Base-by-base conservation (phyloP, 1,140 invertebrate genomes). In the Bilobella aurantiaca region DNA sequence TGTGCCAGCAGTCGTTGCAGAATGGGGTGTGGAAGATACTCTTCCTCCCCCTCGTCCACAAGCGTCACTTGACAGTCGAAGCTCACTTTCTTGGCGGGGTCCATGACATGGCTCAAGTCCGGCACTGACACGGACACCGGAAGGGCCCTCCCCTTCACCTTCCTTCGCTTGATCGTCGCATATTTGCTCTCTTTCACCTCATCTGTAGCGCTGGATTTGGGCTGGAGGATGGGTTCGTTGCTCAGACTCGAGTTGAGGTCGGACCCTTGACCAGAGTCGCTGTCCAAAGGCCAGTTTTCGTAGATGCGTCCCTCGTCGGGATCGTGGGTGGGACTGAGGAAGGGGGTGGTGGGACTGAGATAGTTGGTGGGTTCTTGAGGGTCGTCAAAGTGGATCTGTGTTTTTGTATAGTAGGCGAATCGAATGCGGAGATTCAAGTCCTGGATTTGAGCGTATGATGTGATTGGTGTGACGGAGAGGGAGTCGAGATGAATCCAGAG, bases 1-100 rank as follows among this genome's bases (percentile, higher is more conserved):
- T 67, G 69, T 21, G 66, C 59, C 18, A 72, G 59, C 18, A 72
- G 63, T 12, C 56, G 59, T 37, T 67, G 65, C 8, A 72, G 63
- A n/a, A 72, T 72, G 2, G 71, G 68, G 63, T 72, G 71, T 8
- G 71, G 71, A 46, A 72, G 69, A 58, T 72, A 72, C 29, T 72
- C 71, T 3, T 72, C 71, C 34, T 69, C 61, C 31, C 62, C 46
- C 21, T 69, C 68, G 42, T 67, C 65, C 2, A 72, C 70, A 25
- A 72, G 42, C 3, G 69, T 69, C 1, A 72, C 71, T 62, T 72
- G 63, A 34, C 71, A 72, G 53, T 72, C 69, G 34, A 72, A 72
- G 60, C 68, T 69, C 23, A 72, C 71, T 64, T 69, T 70, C 47
- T 65, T 67, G 14, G 59, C n/a, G n/a, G n/a, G n/a, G 18, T 63